Evolutionary conservation across 2,113 vertebrate species (phyloP).

Genomic region (Sialia sialis): DNA sequence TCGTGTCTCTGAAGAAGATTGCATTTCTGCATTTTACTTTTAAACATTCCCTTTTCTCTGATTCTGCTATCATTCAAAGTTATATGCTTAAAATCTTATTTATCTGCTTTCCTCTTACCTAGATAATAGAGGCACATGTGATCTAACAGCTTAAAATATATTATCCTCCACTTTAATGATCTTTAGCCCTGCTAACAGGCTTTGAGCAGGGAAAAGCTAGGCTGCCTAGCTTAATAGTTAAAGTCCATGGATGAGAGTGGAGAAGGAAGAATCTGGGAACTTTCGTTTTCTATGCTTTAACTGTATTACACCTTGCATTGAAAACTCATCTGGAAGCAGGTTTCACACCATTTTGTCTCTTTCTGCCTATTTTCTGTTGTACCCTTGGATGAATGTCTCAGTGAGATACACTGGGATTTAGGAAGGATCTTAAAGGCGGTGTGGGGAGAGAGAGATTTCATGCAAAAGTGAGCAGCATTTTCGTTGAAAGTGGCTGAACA

Average conservation of each 20-base stretch:
- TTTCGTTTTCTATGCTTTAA: not conserved
- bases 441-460: not conserved
- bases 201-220: not conserved
- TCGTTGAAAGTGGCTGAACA: not conserved
- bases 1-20: not conserved
- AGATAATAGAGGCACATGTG: not conserved
- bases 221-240: not conserved
- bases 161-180: not conserved
- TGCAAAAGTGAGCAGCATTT: not conserved
- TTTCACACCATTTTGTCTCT: not conserved
- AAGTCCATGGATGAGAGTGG: not conserved
- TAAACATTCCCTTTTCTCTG: not conserved
- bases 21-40: not conserved
- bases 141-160: not conserved
- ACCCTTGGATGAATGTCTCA: not conserved
- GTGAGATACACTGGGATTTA: not conserved
- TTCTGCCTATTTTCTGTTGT: not conserved
- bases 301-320: not conserved
- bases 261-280: not conserved
- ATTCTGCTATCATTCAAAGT: not conserved
- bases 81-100: not conserved
- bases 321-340: not conserved
- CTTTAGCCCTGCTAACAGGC: not conserved
- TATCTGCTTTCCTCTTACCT: not conserved
- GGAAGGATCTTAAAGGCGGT: not conserved